phyloP scores from a whole-genome alignment of 2,113 vertebrate genomes.

The Sylvietta virens region DNA sequence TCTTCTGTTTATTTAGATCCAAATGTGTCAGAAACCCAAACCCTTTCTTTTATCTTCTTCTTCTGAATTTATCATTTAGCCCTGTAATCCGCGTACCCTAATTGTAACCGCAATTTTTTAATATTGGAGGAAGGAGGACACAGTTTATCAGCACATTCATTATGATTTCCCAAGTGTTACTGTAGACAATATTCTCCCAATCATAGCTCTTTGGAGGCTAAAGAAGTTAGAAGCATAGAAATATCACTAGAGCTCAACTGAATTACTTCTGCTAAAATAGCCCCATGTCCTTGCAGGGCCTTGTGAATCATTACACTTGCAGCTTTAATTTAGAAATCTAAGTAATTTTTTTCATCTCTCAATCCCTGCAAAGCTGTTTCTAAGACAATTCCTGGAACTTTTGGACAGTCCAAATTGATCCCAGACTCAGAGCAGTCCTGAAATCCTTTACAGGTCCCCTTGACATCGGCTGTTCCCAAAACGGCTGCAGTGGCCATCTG shows the following conservation, averaged over 20 bases:
- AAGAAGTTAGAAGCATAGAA: not conserved
- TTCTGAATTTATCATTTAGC: not conserved
- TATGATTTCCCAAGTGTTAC: not conserved
- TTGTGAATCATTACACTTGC: not conserved
- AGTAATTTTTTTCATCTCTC: not conserved
- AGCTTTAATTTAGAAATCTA: not conserved
- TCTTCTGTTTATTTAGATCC: not conserved
- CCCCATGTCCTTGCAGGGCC: not conserved
- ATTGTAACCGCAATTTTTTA: not conserved
- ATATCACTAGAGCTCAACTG: not conserved
- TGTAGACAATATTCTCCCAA: not conserved
- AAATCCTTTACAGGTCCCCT: not conserved
- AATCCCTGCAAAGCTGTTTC: not conserved
- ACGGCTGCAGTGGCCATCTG: not conserved
- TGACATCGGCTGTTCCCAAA: not conserved
- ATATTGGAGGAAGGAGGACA: not conserved
- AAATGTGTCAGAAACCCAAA: not conserved
- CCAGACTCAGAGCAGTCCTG: not conserved
- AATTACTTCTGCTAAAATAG: not conserved
- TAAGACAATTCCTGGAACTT: not conserved
- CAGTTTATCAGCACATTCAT: not conserved
- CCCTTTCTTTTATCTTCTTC: not conserved
- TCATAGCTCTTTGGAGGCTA: not conserved
- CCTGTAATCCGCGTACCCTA: accelerated
- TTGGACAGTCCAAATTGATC: not conserved